Evolutionary conservation across 2,797 vertebrate species (phyloP).

Genomic region (Scomberomorus guttatus): DNA sequence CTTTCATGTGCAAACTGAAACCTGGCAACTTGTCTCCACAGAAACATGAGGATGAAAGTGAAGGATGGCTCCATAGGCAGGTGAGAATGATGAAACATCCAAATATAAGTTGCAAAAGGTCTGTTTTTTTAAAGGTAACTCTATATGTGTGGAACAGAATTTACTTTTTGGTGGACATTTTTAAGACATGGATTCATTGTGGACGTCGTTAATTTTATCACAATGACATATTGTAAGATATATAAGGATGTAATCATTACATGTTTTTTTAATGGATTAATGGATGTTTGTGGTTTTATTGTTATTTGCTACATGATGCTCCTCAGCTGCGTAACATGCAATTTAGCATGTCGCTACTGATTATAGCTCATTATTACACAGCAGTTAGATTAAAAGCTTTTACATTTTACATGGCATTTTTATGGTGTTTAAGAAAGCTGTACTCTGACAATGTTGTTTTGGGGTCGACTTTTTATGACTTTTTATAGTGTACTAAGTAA

Average conservation of each 20-base stretch:
- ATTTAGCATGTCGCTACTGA: too few species aligned
- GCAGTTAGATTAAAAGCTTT: background rate
- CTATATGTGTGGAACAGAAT: background rate
- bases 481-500: background rate
- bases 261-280: too few species aligned
- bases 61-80: conserved; percentile 96
- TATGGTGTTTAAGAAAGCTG: background rate
- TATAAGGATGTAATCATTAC: too few species aligned
- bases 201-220: too few species aligned
- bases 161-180: background rate
- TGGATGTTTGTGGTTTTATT: too few species aligned
- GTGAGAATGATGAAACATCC: conserved; percentile 70
- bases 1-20: conserved; percentile 8
- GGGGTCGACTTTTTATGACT: background rate
- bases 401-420: background rate
- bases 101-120: background rate
- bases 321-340: background rate
- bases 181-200: too few species aligned
- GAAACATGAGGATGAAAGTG: conserved; percentile 98
- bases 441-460: too few species aligned
- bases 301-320: background rate
- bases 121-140: too few species aligned
- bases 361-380: too few species aligned
- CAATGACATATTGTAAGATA: too few species aligned
- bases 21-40: conserved; percentile 72